Evolutionary conservation across 2,888 invertebrate species (phyloP).

Genomic region (Drosophila rubida): DNA sequence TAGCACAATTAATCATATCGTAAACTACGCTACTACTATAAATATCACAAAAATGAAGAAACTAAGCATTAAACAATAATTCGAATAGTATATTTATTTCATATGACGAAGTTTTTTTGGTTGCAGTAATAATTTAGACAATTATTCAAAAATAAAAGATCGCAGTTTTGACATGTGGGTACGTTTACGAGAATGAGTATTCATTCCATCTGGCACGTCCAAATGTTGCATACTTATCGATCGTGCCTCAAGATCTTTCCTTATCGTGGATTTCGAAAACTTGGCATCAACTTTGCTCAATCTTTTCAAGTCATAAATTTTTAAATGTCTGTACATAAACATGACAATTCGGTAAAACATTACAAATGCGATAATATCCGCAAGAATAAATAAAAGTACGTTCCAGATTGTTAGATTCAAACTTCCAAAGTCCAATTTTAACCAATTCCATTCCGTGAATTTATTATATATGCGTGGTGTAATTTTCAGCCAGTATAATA

Average conservation of each 20-base stretch:
- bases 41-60: no score
- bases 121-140: background rate
- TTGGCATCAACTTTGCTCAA: background rate
- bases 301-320: conserved; percentile 3
- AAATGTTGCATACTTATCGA: background rate
- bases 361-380: conserved; percentile 4
- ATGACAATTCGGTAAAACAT: conserved; percentile 16
- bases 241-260: conserved; percentile 12
- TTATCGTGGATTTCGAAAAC: background rate
- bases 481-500: conserved; percentile 19
- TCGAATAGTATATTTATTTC: background rate
- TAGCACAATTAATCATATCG: no score
- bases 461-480: background rate
- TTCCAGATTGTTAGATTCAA: conserved; percentile 6
- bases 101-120: background rate
- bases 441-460: background rate
- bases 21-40: no score
- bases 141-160: background rate
- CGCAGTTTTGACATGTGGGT: background rate
- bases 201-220: conserved; percentile 7
- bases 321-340: background rate
- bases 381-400: conserved; percentile 17
- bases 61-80: no score
- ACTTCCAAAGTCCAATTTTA: conserved; percentile 3
- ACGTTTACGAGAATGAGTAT: background rate